Evolutionary conservation across 2,797 vertebrate species (phyloP).

Genomic region (Aphelocoma californica): DNA sequence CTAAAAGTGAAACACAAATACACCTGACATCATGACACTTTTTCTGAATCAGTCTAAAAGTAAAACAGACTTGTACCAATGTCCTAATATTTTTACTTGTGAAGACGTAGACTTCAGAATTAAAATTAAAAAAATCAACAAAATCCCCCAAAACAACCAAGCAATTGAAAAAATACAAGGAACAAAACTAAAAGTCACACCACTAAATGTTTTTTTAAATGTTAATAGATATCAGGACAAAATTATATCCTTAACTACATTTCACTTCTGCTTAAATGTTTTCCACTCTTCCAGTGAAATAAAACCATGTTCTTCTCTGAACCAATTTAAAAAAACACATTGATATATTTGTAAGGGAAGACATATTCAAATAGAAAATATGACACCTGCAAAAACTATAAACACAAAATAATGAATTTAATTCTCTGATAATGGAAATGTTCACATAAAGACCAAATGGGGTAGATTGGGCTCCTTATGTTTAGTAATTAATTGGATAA

Average conservation of each 20-base stretch:
- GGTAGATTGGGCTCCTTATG: rapidly evolving
- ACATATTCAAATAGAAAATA: neutral
- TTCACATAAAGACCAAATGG: neutral
- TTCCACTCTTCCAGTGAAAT: neutral
- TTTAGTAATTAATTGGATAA: neutral
- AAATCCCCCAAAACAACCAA: rapidly evolving
- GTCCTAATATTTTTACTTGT: neutral
- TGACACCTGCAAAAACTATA: neutral
- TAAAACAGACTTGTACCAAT: neutral
- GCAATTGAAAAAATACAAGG: neutral
- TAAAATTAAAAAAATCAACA: too few relatives aligned
- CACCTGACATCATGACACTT: neutral
- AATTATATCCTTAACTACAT: neutral
- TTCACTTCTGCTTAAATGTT: neutral
- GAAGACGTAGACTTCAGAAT: neutral
- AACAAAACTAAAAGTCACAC: neutral
- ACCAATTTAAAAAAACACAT: rapidly evolving
- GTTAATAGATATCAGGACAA: neutral
- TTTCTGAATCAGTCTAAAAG: neutral
- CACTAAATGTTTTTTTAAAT: neutral
- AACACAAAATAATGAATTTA: neutral
- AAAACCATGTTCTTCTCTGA: neutral
- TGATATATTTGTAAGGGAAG: neutral
- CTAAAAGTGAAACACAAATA: neutral
- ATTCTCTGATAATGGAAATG: neutral